phyloP scores from a whole-genome alignment of 2,113 vertebrate species.

The Brevimyrus niger region DNA sequence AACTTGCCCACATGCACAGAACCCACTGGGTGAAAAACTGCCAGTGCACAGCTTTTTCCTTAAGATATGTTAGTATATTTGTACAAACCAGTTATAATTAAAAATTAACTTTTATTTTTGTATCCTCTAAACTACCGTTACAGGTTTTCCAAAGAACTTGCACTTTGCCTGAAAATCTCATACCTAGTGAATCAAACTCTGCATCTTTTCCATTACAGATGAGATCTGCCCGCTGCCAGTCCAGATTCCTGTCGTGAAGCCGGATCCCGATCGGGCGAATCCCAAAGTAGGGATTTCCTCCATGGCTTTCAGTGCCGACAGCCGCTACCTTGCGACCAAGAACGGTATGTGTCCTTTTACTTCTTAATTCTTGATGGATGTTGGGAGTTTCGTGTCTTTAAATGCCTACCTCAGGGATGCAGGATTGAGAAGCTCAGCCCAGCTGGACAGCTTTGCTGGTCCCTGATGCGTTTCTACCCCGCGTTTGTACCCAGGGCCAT shows the following conservation, averaged over 20 bases:
- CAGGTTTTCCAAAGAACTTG: background rate
- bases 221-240: constrained; percentile 68
- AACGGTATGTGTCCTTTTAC: constrained; percentile 62
- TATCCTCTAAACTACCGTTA: background rate
- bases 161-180: background rate
- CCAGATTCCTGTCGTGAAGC: constrained; percentile 73
- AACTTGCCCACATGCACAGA: background rate
- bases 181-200: background rate
- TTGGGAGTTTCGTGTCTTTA: background rate
- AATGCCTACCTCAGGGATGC: background rate
- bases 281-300: constrained; percentile 82
- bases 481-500: background rate
- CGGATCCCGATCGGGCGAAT: constrained; percentile 80
- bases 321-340: constrained; percentile 82
- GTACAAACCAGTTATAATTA: background rate
- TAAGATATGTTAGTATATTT: background rate
- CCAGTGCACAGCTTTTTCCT: background rate
- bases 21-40: background rate
- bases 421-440: background rate
- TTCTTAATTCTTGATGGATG: constrained; percentile 7
- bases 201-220: constrained; percentile 54
- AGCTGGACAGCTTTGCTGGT: background rate
- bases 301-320: constrained; percentile 84
- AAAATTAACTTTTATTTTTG: background rate
- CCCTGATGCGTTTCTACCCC: background rate